Base-by-base conservation (phyloP, 2,888 invertebrate genomes). In the Artemia sinica region DNA sequence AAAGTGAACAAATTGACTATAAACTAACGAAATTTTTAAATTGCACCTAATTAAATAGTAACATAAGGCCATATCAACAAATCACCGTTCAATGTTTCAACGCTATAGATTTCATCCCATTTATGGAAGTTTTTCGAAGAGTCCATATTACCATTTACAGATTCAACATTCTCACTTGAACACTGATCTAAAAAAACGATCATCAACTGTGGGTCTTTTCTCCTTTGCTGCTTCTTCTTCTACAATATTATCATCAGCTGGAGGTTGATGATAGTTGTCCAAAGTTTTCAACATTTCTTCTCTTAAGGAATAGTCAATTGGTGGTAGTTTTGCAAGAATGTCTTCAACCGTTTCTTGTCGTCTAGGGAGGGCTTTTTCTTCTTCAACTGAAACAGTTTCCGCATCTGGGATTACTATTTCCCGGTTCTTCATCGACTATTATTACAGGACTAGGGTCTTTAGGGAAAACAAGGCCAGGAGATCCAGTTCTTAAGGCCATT, bases 61-160 rank as follows among this genome's bases (percentile, higher is more conserved):
- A 93, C 92, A 82, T 96, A 96, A 81, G 95, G 95, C 85, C 95
- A 84, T 82, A 95, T 90, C 79, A 89, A 84, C 78, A 84, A 81
- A 78, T 89, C 87, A 76, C 86, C 88, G 76, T 88, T 84, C 75
- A 84, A 84, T 72, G 89, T 85, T 76, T 83, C 82, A 76, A 84
- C 81, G 74, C 86, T 85, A 73, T 87, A 84, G 77, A 89, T 86
- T 81, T 93, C 87, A 79, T 92, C 89, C 92, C 94, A 96, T 81
- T 92, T 89, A 74, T 87, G 84, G 82, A 94, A 96, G 67, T 75
- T 73, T n/a, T 78, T 77, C 70, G 76, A 73, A 66, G 74, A 72
- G 76, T 82, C 82, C 73, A 76, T 77, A 73, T 80, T 79, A 72
- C 81, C 82, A 75, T 81, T 81, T 52, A 81, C 77, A 72, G 77